Base-by-base conservation (phyloP, 2,888 invertebrate species). In the Drosophila koepferae region DNA sequence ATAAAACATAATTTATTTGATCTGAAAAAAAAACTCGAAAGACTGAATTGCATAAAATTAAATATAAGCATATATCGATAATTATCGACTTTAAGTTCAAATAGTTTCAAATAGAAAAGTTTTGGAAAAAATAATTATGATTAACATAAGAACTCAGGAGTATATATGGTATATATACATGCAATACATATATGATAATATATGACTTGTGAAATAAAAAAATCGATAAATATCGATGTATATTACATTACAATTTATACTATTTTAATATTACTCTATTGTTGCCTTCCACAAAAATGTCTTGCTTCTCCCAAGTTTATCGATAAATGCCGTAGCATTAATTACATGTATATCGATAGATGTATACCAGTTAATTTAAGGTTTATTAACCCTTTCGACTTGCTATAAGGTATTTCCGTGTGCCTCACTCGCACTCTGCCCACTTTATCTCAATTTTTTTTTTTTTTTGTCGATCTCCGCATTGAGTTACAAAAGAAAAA, bases 401-500 rank as follows among this genome's bases (percentile, higher is more conserved):
- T 16, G 6, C 16, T 41, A 14, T 16, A 20, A 23, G 28, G 16
- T 67, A 69, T 41, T 18, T 36, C 0, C 9, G 0, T 2, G 46
- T 14, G 1, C 4, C 18, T 8, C 40, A 36, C 16, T 16, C 14
- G 1, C 31, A 6, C 14, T 0, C 28, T 9, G 38, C 3, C 41
- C 28, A 28, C 53, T 28, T 34, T 64, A 20, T 44, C n/a, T 36
- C 54, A 36, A 53, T 20, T 53, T 28, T 4, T 4, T 28, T 28
- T 28, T 28, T 8, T 53, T 71, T 54, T 60, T 46, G 44, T 58
- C 60, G 70, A 72, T 66, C 73, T 48, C 51, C 23, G 55, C 59
- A 64, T 67, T 69, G 63, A 41, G 77, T 71, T 67, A 77, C 66
- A 67, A 60, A 63, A 28, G 28, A 59, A 69, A 77, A 70, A 51